Conservation (phyloP, 2,113 vertebrate genomes). For the Onychostoma macrolepis region DNA sequence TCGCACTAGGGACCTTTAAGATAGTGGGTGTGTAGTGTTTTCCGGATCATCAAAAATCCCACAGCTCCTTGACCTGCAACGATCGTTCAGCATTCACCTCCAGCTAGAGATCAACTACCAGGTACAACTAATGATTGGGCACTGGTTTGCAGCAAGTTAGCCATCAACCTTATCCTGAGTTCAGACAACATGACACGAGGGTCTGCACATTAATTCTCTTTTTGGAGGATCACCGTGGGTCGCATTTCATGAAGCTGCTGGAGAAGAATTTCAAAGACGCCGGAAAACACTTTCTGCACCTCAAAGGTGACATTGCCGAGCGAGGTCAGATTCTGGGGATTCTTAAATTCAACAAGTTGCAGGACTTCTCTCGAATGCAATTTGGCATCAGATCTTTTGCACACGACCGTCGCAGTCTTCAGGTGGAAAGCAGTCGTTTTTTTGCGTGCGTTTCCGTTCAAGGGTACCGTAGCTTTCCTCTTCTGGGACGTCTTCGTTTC, state of each 20-base stretch:
- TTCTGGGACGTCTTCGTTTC: conserved; percentile 85
- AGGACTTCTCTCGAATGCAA: conserved; percentile 71
- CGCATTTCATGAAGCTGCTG: conserved; percentile 95
- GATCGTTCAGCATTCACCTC: conserved; percentile 4
- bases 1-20: not conserved
- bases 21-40: conserved; percentile 24
- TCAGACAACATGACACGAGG: conserved; percentile 66
- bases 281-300: conserved; percentile 81
- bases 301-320: conserved; percentile 86
- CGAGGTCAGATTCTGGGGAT: conserved; percentile 82
- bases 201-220: conserved; percentile 51
- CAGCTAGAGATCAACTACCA: not conserved
- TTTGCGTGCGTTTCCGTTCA: conserved; percentile 44
- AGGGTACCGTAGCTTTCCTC: conserved; percentile 61
- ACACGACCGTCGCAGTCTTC: conserved; percentile 54
- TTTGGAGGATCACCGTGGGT: conserved; percentile 84
- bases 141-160: conserved; percentile 60
- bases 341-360: conserved; percentile 83
- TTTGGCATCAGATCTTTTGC: conserved; percentile 45
- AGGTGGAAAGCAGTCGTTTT: conserved; percentile 40
- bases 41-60: conserved; percentile 44
- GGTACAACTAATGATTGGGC: conserved; percentile 21
- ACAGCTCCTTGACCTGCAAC: conserved; percentile 20
- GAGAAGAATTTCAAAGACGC: conserved; percentile 79
- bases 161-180: conserved; percentile 76